phyloP scores from a whole-genome alignment of 2,113 vertebrate genomes.

The Mastomys natalensis region DNA sequence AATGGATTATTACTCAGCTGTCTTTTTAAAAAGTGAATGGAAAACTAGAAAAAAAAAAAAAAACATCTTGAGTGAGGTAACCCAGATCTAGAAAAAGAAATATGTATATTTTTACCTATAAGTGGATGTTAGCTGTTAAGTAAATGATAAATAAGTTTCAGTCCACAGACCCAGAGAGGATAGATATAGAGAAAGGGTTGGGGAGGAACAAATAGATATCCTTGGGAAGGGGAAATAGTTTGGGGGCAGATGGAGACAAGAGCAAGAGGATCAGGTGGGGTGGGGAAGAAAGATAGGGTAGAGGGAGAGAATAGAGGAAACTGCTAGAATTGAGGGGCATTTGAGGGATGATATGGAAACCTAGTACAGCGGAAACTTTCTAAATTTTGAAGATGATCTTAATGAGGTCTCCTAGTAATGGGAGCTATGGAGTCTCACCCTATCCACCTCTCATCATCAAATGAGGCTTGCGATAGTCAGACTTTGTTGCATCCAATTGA shows the following conservation, averaged over 20 bases:
- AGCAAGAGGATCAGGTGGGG: background rate
- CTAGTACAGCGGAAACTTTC: background rate
- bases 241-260: background rate
- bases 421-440: background rate
- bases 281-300: background rate
- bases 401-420: background rate
- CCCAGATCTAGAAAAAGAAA: background rate
- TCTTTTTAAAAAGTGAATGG: no score
- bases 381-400: background rate
- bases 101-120: background rate
- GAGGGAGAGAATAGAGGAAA: background rate
- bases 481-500: background rate
- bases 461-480: background rate
- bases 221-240: background rate
- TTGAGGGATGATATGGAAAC: background rate
- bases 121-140: background rate
- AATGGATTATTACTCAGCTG: background rate
- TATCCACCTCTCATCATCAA: background rate
- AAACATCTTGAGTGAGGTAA: background rate
- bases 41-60: background rate
- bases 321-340: background rate
- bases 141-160: background rate
- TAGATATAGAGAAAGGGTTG: background rate
- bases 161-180: background rate
- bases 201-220: background rate